Base-by-base conservation (phyloP, 2,113 vertebrate genomes). In the Phalacrocorax pelagicus region DNA sequence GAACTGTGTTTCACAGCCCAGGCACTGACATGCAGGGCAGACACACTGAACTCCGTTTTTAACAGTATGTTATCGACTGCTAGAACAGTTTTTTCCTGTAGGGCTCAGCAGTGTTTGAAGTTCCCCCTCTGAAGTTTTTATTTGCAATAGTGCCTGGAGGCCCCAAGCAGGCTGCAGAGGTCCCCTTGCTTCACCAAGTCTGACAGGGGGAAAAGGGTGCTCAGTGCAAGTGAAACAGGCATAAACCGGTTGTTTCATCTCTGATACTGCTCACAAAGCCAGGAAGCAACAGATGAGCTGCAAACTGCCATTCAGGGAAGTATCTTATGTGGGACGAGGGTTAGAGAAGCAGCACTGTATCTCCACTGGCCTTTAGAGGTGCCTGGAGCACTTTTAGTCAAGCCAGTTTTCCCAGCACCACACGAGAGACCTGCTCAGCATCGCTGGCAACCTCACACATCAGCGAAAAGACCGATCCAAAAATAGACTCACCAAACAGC, bases 51-150 rank as follows among this genome's bases (percentile, higher is more conserved):
- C 21, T 46, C 11, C 66, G 11, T 38, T 55, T 40, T 61, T 40
- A 66, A 36, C 34, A 22, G 24, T 1, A 5, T 2, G 7, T 4
- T 17, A 66, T 3, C 5, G 2, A 59, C 59, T 79, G 24, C 40
- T 49, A 24, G 5, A 61, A 36, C 0, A 52, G 12, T 2, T 1
- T 51, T 44, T 54, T 6, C 0, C 38, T 55, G 38, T 17, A 54
- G 11, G 65, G 44, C 52, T 87, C 65, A 67, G 66, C 24, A 74
- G 23, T 1, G 8, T 51, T 47, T 81, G 36, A 58, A 82, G 62
- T 8, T 78, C 36, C 52, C 24, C 13, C 44, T 46, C 17, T 17
- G 66, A 19, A 12, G 29, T 11, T 67, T 74, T 40, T 19, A 57
- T 51, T 1, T 51, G 5, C 75, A 80, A 26, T 2, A 19, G 26